Evolutionary conservation across 2,113 vertebrate species (phyloP).

Genomic region (Butorides virescens): DNA sequence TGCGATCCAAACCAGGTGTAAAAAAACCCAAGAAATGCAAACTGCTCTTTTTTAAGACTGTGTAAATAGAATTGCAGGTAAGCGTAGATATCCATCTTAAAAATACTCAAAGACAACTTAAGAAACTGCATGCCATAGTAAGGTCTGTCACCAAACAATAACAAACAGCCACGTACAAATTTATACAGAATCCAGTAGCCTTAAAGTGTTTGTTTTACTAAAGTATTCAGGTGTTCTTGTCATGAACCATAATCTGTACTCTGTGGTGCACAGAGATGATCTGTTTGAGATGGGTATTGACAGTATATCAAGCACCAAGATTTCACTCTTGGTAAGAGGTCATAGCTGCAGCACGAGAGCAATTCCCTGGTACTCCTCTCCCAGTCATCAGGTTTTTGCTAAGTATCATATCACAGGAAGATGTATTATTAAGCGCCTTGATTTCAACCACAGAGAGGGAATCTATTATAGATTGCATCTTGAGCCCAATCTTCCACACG

Average conservation of each 20-base stretch:
- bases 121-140: accelerated
- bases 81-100: background rate
- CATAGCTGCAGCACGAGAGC: background rate
- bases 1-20: background rate
- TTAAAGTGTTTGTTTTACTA: background rate
- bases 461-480: background rate
- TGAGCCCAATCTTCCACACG: no score
- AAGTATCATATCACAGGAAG: background rate
- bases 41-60: background rate
- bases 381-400: background rate
- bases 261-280: background rate
- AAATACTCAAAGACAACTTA: background rate
- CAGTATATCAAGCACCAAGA: background rate
- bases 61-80: background rate
- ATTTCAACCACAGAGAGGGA: background rate
- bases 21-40: background rate
- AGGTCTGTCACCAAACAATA: background rate
- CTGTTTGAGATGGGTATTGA: background rate
- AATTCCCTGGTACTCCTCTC: accelerated
- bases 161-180: background rate
- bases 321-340: background rate
- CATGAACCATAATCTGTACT: background rate
- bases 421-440: background rate
- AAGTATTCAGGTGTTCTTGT: background rate
- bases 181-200: background rate